A percentile compares a stretch with the other conserved stretches of the same genome.
phyloP scores from a whole-genome alignment of 2,797 vertebrate genomes.

The Neosalanx taihuensis region DNA sequence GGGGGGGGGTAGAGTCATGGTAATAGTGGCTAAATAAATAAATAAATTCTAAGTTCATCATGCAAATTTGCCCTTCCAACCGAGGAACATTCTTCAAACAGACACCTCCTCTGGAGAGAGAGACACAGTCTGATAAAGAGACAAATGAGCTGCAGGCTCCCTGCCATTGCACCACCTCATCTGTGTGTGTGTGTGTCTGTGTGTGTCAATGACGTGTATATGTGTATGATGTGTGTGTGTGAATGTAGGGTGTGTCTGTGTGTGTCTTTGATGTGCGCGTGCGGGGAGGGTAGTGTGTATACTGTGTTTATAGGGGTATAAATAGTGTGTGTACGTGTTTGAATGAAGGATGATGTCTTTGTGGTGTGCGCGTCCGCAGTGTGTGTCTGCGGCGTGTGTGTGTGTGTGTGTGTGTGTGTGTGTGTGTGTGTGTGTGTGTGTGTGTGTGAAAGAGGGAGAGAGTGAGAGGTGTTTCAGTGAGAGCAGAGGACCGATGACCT shows the following conservation, averaged over 20 bases:
- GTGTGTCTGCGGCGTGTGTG: slow-evolving; percentile 4
- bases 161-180: slow-evolving; percentile 67
- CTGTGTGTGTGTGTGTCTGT: slow-evolving; percentile 55
- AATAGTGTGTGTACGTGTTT: too few relatives aligned
- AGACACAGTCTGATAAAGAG: slow-evolving; percentile 62
- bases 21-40: slow-evolving; percentile 9
- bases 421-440: slow-evolving; percentile 10
- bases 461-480: slow-evolving; percentile 40
- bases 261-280: background rate
- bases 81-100: slow-evolving; percentile 53
- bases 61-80: slow-evolving; percentile 84
- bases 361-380: too few relatives aligned
- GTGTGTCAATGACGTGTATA: background rate
- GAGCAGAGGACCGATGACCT: slow-evolving; percentile 70
- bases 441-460: slow-evolving; percentile 4
- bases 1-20: background rate
- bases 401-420: slow-evolving; percentile 3
- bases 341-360: too few relatives aligned
- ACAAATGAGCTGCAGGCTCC: slow-evolving; percentile 85
- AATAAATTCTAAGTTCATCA: slow-evolving; percentile 7
- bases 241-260: slow-evolving; percentile 10
- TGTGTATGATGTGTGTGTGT: slow-evolving; percentile 4
- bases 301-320: too few relatives aligned
- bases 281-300: background rate
- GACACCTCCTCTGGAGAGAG: slow-evolving; percentile 85